Percentiles rank a stretch among this genome's conserved stretches.
Conservation (phyloP, 2,888 invertebrate genomes). For the Heliconius ethilla region DNA sequence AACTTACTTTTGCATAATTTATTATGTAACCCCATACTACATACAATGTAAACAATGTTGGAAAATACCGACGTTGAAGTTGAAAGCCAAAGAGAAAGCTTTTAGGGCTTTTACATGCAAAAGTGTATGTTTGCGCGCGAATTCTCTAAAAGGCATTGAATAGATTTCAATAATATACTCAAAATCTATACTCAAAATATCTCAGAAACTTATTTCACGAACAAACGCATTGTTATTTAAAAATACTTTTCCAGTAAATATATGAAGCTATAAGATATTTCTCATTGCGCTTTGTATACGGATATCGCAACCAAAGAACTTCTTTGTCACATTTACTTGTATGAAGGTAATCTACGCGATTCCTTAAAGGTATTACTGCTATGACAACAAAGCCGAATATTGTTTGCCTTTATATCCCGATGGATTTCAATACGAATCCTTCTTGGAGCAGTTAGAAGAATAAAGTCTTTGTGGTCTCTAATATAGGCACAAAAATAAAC, state of each 20-base stretch:
- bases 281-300: slow-evolving; percentile 1
- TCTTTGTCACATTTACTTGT: slow-evolving; percentile 59
- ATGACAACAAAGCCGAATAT: slow-evolving; percentile 65
- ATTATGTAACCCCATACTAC: background rate
- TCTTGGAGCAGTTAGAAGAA: slow-evolving; percentile 53
- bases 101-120: slow-evolving; percentile 9
- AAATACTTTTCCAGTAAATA: background rate
- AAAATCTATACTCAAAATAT: background rate
- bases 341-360: slow-evolving; percentile 59
- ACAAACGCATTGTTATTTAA: background rate
- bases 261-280: background rate
- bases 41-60: background rate
- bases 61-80: background rate
- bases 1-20: too few relatives aligned
- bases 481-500: slow-evolving; percentile 44
- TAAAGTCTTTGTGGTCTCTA: slow-evolving; percentile 48
- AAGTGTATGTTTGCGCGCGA: background rate
- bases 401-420: slow-evolving; percentile 54
- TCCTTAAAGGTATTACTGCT: slow-evolving; percentile 62
- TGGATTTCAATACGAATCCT: slow-evolving; percentile 59
- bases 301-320: slow-evolving; percentile 48
- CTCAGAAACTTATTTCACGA: background rate
- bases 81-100: slow-evolving; percentile 15
- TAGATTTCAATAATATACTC: slow-evolving; percentile 3
- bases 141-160: background rate